A percentile compares a stretch with the other conserved stretches of the same genome.
These are phyloP conservation scores for Aphidius colemani DNA, from an alignment of 2,888 invertebrate species.

Conservation along the genomic window DNA sequence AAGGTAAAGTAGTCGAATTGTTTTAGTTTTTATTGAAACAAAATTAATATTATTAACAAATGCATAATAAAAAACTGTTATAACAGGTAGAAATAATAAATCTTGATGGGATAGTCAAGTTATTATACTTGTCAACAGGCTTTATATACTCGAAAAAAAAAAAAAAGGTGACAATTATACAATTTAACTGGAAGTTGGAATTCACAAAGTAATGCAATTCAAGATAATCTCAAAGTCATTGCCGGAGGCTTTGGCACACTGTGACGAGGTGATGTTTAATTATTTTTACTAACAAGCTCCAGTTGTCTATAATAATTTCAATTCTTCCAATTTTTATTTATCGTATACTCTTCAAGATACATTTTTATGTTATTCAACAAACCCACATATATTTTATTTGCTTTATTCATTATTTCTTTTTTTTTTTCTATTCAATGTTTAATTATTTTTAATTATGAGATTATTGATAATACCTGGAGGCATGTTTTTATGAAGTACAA, in stretches of 20 bases:
- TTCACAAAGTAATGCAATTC: constrained; percentile 31
- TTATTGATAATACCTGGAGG: background rate
- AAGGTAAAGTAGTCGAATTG: too few species aligned
- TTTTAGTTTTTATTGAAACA: too few species aligned
- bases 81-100: too few species aligned
- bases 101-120: too few species aligned
- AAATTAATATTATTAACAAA: too few species aligned
- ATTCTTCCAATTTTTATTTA: too few species aligned
- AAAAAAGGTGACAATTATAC: too few species aligned
- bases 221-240: constrained; percentile 50
- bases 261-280: constrained; percentile 38
- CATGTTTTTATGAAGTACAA: background rate
- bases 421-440: background rate
- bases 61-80: too few species aligned
- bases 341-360: too few species aligned
- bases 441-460: background rate
- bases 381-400: background rate
- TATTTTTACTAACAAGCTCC: constrained; percentile 16
- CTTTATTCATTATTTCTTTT: background rate
- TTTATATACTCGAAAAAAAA: too few species aligned
- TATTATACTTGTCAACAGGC: too few species aligned
- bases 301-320: background rate
- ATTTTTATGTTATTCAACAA: too few species aligned
- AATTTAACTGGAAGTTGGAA: constrained; percentile 11
- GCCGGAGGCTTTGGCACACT: constrained; percentile 48